Evolutionary conservation across 35 echinoderm and acorn worm species (phyloP).

Genomic region (Lytechinus variegatus): DNA sequence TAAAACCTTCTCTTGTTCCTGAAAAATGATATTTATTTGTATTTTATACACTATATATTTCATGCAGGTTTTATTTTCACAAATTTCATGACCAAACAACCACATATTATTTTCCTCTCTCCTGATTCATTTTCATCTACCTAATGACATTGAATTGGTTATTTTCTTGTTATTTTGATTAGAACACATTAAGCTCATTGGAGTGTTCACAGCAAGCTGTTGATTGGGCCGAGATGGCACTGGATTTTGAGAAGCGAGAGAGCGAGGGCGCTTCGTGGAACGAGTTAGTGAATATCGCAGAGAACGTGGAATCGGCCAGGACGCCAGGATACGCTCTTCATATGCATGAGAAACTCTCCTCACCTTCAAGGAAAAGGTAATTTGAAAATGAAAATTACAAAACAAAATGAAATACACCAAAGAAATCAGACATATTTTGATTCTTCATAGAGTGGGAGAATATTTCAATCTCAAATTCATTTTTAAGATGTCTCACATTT

Average conservation of each 20-base stretch:
- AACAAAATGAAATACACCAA: too few relatives aligned
- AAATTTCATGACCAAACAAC: too few relatives aligned
- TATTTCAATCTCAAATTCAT: background rate
- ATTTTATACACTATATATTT: too few relatives aligned
- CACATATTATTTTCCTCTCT: too few relatives aligned
- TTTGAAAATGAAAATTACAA: background rate
- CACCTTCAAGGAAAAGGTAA: constrained; percentile 94
- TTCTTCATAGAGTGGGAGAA: background rate
- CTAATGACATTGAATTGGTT: background rate
- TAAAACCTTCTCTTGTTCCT: too few relatives aligned
- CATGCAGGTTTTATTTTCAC: too few relatives aligned
- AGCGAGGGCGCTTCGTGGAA: constrained; percentile 72
- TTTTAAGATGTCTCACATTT: too few relatives aligned
- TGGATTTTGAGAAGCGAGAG: constrained; percentile 73
- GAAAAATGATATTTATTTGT: too few relatives aligned
- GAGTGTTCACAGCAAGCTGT: constrained; percentile 78
- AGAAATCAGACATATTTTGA: background rate
- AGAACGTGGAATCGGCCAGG: constrained; percentile 58
- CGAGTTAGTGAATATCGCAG: constrained; percentile 78
- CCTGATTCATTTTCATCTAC: too few relatives aligned
- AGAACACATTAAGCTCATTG: constrained; percentile 93
- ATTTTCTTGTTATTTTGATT: background rate
- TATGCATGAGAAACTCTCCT: constrained; percentile 99
- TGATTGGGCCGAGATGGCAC: constrained; percentile 87
- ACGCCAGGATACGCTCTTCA: constrained; percentile 93